Percentiles rank a stretch among this genome's conserved stretches.
Conservation (phyloP, 2,888 invertebrate genomes). For the Silvanus unidentatus region DNA sequence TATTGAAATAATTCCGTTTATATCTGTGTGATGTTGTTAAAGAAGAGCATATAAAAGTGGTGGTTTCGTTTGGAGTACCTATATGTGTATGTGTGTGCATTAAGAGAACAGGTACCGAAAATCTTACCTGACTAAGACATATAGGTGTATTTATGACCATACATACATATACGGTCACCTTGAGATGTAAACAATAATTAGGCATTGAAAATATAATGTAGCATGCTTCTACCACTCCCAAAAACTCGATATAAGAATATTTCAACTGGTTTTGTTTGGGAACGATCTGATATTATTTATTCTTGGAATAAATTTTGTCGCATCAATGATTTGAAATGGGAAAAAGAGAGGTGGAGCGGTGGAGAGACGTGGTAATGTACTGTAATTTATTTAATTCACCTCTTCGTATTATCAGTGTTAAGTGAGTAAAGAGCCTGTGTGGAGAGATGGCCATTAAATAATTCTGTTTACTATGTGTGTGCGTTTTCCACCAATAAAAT, state of each 20-base stretch:
- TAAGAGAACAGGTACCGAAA: constrained; percentile 38
- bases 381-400: too few relatives aligned
- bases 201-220: constrained; percentile 42
- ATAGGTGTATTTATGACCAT: constrained; percentile 40
- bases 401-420: too few relatives aligned
- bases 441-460: too few relatives aligned
- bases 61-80: constrained; percentile 9
- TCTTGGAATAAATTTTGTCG: constrained; percentile 34
- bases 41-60: too few relatives aligned
- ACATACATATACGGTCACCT: constrained; percentile 43
- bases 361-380: too few relatives aligned
- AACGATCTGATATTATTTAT: constrained; percentile 33
- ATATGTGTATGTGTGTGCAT: constrained; percentile 23
- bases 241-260: constrained; percentile 24
- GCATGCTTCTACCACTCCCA: constrained; percentile 36
- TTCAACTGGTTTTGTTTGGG: constrained; percentile 30
- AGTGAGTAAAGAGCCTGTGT: too few relatives aligned
- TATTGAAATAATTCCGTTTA: background rate
- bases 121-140: constrained; percentile 41
- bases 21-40: constrained; percentile 10
- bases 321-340: constrained; percentile 24
- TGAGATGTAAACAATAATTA: constrained; percentile 45
- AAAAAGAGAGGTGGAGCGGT: too few relatives aligned
- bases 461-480: too few relatives aligned
- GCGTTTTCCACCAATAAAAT: too few relatives aligned